Base-by-base conservation (phyloP, 2,888 invertebrate species). In the Aleiodes testaceus region DNA sequence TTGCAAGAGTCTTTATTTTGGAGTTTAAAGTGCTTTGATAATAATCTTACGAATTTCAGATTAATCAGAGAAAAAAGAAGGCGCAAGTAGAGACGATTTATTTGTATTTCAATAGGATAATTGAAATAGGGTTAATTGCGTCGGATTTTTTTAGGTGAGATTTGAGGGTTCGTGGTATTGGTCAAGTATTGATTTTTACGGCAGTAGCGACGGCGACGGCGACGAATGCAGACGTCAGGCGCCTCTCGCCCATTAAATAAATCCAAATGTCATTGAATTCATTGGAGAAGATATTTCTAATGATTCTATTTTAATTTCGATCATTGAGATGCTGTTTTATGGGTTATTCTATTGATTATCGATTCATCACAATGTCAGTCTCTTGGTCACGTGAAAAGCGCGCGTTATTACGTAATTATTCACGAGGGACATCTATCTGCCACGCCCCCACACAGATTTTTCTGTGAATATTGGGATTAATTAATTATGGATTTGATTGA, bases 341-440 rank as follows among this genome's bases (percentile, higher is more conserved):
- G 12, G 14, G 11, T 26, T n/a, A 14, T 55, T 53, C 2, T 3
- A 12, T 12, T 52, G 26, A 26, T 26, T 11, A 36, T 36, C 9
- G 36, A 36, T 36, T 36, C 9, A 36, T 36, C 36, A 36, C 36
- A 36, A 36, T 36, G 36, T 36, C 36, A 36, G 6, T 47, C 16
- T 16, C 42, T 45, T 22, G 47, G 45, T 63, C 63, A 63, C 63
- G 63, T 63, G 63, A 45, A 63, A 63, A 63, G 63, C 63, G 63
- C 63, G 63, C 63, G 18, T 63, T 45, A 63, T 63, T 63, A 63
- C 63, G 45, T 63, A 63, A 63, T 22, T 50, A 59, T 65, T 70
- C 20, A 70, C 18, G 63, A 63, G 63, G 20, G 63, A 45, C 63
- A 63, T 63, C 42, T 42, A 52, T 49, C 42, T 66, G 66, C 66